These are phyloP conservation scores for Mormyrus hasselquistii DNA, from an alignment of 2,797 vertebrate species.

Conservation along the genomic window DNA sequence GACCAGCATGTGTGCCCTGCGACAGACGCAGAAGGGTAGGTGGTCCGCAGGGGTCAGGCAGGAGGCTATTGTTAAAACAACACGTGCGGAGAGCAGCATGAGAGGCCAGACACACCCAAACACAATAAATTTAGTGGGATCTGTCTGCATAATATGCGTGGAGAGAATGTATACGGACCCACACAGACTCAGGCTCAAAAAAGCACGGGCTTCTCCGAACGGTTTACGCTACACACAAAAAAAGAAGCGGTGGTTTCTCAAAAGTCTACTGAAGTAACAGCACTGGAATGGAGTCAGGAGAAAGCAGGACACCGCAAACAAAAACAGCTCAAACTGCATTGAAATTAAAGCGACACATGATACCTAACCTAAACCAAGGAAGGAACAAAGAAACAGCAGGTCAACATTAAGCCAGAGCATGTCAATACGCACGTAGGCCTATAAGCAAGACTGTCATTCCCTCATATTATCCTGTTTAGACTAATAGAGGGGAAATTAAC, in stretches of 20 bases:
- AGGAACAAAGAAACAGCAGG: background rate
- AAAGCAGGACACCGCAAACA: background rate
- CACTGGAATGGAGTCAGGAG: background rate
- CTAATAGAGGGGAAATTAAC: background rate
- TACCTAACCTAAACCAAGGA: background rate
- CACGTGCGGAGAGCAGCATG: background rate
- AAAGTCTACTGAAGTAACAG: background rate
- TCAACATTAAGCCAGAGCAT: background rate
- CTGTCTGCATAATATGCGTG: background rate
- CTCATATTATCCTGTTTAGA: background rate
- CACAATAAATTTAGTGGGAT: background rate
- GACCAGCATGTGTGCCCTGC: background rate
- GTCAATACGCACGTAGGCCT: background rate
- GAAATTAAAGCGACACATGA: background rate
- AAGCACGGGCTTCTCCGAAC: background rate
- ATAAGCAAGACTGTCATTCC: background rate
- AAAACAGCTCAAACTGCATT: background rate
- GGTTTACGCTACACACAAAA: background rate
- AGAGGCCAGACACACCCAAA: background rate
- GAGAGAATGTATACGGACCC: background rate
- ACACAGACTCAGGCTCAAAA: background rate
- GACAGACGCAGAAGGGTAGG: background rate
- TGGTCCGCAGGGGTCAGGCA: background rate
- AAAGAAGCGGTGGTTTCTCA: background rate
- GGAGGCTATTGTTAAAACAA: background rate